Evolutionary conservation across 2,113 vertebrate genomes (phyloP), one percentile per base, ranked within the genome.

Genomic region (Ciconia stormi): DNA sequence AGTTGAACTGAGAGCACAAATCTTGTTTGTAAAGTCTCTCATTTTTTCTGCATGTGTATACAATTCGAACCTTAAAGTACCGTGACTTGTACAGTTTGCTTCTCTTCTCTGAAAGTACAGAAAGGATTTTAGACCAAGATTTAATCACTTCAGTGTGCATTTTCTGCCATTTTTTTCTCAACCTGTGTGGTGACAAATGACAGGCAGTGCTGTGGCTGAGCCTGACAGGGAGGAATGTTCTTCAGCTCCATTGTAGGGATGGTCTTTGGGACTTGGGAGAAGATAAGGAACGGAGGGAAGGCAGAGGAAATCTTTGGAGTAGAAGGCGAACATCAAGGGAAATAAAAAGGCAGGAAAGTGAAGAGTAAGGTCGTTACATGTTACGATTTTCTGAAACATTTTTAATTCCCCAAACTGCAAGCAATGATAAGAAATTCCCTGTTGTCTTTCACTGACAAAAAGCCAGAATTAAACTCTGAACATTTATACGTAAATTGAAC

Each of bases 401-500:
- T 84, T 89, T 77, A 94, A 82, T 77, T 90, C 71, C 71, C 59
- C 16, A 66, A 81, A 72, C 84, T 85, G 38, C 21, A 34, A 78
- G 63, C 26, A 93, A 25, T 58, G 89, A 82, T 95, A 91, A 90
- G 78, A 90, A 91, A 94, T 70, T 94, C 87, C 84, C 88, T 56
- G 9, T 73, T 78, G 84, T 73, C 59, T 85, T 61, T 85, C 79
- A 47, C 78, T 88, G 81, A 67, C 29, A 88, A 91, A 93, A 91
- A 87, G 40, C 50, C 62, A 86, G 71, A 88, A 82, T 90, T 94
- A 76, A 91, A 82, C 83, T 59, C 69, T 66, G 78, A 77, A 73
- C 42, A 47, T 94, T 85, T 86, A n/a, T 71, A 55, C 19, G 1
- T 88, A 86, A 84, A 94, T 87, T 84, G 90, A 94, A 79, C 74